phyloP scores from a whole-genome alignment of 2,888 invertebrate genomes.

The Uloborus plumipes region DNA sequence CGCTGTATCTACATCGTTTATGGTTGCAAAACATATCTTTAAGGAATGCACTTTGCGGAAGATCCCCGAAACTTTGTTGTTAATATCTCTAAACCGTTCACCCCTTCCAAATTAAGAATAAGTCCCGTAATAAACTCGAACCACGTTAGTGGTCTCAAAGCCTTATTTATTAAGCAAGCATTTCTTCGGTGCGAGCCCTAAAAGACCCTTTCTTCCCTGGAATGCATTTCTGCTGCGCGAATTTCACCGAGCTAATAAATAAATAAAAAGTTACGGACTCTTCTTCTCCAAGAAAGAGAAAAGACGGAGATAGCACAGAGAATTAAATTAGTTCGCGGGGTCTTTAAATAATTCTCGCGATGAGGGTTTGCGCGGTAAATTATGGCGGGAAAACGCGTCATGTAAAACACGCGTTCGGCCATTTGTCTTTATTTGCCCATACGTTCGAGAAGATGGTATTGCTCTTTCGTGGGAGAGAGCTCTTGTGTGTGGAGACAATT shows the following conservation, averaged over 20 bases:
- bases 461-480: background rate
- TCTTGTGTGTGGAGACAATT: too few species aligned
- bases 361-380: conserved; percentile 38
- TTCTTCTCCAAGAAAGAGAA: background rate
- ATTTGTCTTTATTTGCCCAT: too few species aligned
- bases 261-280: conserved; percentile 28
- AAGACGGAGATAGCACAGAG: background rate
- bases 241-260: conserved; percentile 38
- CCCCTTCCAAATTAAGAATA: conserved; percentile 11
- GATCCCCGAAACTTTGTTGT: conserved; percentile 4
- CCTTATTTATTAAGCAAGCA: conserved; percentile 50
- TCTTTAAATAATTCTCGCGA: conserved; percentile 39
- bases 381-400: conserved; percentile 36
- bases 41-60: background rate
- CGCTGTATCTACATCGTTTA: too few species aligned
- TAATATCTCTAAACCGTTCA: conserved; percentile 27
- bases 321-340: conserved; percentile 39
- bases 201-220: conserved; percentile 9
- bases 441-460: background rate
- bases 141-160: conserved; percentile 22
- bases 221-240: background rate
- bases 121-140: background rate
- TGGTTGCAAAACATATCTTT: too few species aligned
- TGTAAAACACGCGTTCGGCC: conserved; percentile 14
- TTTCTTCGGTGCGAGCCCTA: conserved; percentile 28